These are phyloP conservation scores for Plumapathes pennacea DNA, from an alignment of 92 coral and sea anemone species.

Conservation along the genomic window DNA sequence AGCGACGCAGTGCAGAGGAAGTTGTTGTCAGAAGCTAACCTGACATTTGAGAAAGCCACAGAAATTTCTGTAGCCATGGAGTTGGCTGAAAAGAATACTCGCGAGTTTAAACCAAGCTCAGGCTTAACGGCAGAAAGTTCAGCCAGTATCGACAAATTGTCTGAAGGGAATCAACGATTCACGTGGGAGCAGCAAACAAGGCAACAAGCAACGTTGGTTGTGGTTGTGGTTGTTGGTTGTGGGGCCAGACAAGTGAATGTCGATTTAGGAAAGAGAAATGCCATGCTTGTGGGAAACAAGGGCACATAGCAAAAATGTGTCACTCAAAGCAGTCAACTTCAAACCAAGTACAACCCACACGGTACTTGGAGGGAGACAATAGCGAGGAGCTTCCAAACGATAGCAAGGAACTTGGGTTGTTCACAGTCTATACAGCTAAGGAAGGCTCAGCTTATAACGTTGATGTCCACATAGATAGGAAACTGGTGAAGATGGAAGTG, in stretches of 20 bases:
- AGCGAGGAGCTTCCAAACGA: conserved; percentile 15
- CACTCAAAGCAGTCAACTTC: not conserved
- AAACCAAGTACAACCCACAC: not conserved
- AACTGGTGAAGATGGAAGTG: conserved; percentile 12
- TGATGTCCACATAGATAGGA: conserved; percentile 1
- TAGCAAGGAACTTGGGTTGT: not conserved
- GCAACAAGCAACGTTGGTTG: not conserved
- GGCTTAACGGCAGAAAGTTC: not conserved
- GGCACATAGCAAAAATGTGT: conserved; percentile 16
- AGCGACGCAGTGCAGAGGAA: conserved; percentile 17
- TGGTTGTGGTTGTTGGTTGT: conserved; percentile 12
- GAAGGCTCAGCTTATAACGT: not conserved
- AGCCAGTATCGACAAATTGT: not conserved
- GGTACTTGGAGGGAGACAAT: not conserved
- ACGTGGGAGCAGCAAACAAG: not conserved
- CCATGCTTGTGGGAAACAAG: conserved; percentile 5
- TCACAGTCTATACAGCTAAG: not conserved
- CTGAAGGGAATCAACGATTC: not conserved
- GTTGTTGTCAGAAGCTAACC: conserved; percentile 25
- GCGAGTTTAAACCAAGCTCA: conserved; percentile 9
- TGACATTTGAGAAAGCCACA: conserved; percentile 29
- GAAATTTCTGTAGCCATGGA: conserved; percentile 44
- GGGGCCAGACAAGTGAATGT: conserved; percentile 23
- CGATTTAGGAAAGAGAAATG: conserved; percentile 14
- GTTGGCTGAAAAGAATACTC: conserved; percentile 29